phyloP scores from a whole-genome alignment of 2,113 vertebrate species.

The Elachura formosa region DNA sequence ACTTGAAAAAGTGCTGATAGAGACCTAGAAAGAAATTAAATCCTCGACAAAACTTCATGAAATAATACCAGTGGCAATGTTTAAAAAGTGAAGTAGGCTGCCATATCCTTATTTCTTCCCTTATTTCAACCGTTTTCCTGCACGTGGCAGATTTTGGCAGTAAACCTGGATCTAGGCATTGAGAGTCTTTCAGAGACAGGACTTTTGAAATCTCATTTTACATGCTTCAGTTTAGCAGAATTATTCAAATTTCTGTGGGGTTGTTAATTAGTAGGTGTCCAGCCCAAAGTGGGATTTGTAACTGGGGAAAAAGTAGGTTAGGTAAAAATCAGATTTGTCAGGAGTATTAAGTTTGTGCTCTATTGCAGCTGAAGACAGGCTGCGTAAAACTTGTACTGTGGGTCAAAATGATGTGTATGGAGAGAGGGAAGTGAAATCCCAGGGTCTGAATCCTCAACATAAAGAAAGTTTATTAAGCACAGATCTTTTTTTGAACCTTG shows the following conservation, averaged over 20 bases:
- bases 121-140: not conserved
- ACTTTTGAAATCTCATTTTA: not conserved
- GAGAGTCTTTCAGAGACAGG: not conserved
- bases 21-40: not conserved
- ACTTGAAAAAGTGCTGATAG: conserved; percentile 3
- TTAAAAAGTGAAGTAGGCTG: not conserved
- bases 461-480: not conserved
- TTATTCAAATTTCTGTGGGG: not conserved
- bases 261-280: not conserved
- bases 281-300: not conserved
- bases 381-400: not conserved
- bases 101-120: not conserved
- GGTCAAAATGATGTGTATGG: not conserved
- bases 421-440: not conserved
- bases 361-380: not conserved
- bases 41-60: not conserved
- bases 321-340: not conserved
- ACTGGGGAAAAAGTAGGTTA: not conserved
- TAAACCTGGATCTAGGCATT: not conserved
- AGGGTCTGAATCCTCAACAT: not conserved
- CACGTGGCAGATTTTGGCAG: not conserved
- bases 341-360: not conserved
- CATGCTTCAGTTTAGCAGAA: not conserved
- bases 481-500: not conserved
- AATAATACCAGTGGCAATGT: not conserved